A percentile compares a stretch with the other conserved stretches of the same genome.
Conservation (phyloP, 2,113 vertebrate genomes). For the Ondatra zibethicus region DNA sequence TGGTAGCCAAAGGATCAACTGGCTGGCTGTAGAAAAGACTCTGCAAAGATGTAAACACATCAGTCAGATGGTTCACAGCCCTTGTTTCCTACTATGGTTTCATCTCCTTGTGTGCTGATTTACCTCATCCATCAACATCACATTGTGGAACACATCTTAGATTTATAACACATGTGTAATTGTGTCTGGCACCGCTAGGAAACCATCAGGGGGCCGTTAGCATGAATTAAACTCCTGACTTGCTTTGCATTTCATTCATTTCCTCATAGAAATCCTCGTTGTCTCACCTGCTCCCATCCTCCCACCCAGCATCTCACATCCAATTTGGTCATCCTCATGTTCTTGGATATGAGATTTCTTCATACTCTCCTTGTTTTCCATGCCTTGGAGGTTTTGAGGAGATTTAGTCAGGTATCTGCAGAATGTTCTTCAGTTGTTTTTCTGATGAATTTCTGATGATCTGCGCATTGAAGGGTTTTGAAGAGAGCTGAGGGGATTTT, state of each 20-base stretch:
- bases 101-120: neutral
- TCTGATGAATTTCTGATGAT: neutral
- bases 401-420: neutral
- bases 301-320: neutral
- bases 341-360: neutral
- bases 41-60: neutral
- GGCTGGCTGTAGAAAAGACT: neutral
- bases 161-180: constrained; percentile 18
- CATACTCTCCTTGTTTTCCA: neutral
- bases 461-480: neutral
- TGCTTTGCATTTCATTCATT: neutral
- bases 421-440: neutral
- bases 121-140: neutral
- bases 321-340: neutral
- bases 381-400: neutral
- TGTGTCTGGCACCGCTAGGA: neutral
- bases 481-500: neutral
- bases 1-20: neutral
- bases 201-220: neutral
- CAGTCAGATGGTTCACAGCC: no score
- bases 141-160: neutral
- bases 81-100: neutral
- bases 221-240: neutral
- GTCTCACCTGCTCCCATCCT: neutral
- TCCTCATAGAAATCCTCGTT: neutral